Evolutionary conservation across 2,797 vertebrate species (phyloP).

Genomic region (Loriculus beryllinus): DNA sequence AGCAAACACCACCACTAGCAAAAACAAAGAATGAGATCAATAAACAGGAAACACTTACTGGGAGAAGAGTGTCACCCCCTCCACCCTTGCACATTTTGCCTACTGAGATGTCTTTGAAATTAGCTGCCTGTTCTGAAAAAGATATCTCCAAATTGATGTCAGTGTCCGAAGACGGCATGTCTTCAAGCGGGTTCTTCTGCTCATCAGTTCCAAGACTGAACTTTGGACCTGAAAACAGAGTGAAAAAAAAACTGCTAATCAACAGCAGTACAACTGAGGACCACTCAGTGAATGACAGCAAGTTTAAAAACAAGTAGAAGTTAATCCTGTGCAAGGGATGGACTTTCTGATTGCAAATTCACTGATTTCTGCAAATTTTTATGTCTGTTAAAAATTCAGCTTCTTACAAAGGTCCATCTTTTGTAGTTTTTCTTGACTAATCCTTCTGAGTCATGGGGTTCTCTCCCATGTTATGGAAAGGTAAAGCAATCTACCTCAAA

Average conservation of each 20-base stretch:
- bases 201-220: constrained; percentile 14
- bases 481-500: not conserved
- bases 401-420: not conserved
- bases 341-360: not conserved
- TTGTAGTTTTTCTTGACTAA: not conserved
- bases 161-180: constrained; percentile 74
- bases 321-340: not conserved
- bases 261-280: not conserved
- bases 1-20: not conserved
- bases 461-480: not conserved
- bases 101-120: constrained; percentile 79
- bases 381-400: not conserved
- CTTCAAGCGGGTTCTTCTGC: constrained; percentile 30
- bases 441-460: not conserved
- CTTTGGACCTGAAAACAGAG: constrained; percentile 39
- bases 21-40: not conserved
- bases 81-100: constrained; percentile 66
- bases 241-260: not conserved
- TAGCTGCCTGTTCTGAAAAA: constrained; percentile 92
- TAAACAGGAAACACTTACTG: constrained; percentile 76
- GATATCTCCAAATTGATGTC: constrained; percentile 91
- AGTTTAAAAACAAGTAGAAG: not conserved
- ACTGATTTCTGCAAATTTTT: not conserved
- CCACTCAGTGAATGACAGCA: not conserved
- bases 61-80: constrained; percentile 80